Evolutionary conservation across 1,140 invertebrate species (phyloP).

Genomic region (Amyelois transitella): DNA sequence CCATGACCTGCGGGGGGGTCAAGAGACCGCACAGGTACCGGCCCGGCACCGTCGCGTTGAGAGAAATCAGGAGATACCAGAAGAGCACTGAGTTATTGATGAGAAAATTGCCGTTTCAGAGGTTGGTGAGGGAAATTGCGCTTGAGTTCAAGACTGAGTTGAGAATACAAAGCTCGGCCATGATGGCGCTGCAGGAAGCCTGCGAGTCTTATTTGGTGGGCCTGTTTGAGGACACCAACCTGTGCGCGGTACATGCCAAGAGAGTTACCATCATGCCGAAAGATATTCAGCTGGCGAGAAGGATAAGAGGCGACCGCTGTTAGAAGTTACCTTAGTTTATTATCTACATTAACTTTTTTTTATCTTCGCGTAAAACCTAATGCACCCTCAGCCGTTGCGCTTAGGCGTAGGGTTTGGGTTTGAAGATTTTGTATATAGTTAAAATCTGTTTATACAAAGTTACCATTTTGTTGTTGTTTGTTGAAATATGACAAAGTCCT

Average conservation of each 20-base stretch:
- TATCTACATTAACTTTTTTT: not conserved
- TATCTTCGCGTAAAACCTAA: too few species aligned
- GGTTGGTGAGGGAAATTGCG: conserved; percentile 89
- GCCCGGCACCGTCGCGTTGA: conserved; percentile 88
- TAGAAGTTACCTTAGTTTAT: conserved; percentile 45
- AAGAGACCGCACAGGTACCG: conserved; percentile 86
- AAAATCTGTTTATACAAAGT: conserved; percentile 81
- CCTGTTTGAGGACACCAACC: conserved; percentile 85
- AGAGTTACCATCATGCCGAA: conserved; percentile 95
- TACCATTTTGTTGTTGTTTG: conserved; percentile 1
- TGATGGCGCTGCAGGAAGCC: conserved; percentile 88
- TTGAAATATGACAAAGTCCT: conserved; percentile 38
- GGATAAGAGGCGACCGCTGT: conserved; percentile 84
- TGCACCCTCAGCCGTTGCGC: too few species aligned
- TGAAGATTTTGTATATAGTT: conserved; percentile 7
- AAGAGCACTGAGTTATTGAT: conserved; percentile 88
- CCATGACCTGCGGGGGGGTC: conserved; percentile 83
- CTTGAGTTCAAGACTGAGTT: conserved; percentile 88
- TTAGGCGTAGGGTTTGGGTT: conserved; percentile 3
- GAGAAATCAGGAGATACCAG: conserved; percentile 91
- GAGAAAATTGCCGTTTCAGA: conserved; percentile 89
- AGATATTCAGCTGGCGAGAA: conserved; percentile 89
- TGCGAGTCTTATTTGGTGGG: conserved; percentile 94
- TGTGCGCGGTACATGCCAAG: conserved; percentile 90
- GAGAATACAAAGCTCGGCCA: conserved; percentile 80